Evolutionary conservation across 2,888 invertebrate species (phyloP), one percentile per base, ranked within the genome.

Genomic region (Troglohyphantes excavatus): DNA sequence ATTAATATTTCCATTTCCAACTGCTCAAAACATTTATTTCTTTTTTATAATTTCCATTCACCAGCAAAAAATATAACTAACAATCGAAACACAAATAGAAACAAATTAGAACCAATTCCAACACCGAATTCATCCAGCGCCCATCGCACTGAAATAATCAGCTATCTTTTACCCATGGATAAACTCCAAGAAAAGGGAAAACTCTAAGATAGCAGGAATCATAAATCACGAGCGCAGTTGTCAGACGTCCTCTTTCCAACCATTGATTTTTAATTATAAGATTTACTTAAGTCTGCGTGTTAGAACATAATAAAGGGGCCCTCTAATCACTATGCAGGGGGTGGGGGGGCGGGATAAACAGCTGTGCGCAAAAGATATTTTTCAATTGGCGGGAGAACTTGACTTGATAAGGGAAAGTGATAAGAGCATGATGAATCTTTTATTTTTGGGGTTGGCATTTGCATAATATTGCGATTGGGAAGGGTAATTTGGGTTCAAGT

Each of bases 181-280:
- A 29, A 68, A n/a, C n/a, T 33, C 33, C 19, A 33, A n/a, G 7
- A 67, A n/a, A n/a, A 33, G 17, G 29, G 29, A 72, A 43, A 26
- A 21, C 27, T 63, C 33, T 17, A 11, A 39, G 78, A 29, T n/a
- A 65, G 17, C n/a, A 33, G 61, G 26, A 46, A 46, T 46, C 59
- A 85, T 76, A 85, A 85, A 85, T 85, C 76, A 68, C 27, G 29
- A 21, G 27, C n/a, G n/a, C 39, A 46, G 23, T 27, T 76, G 75
- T 70, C 70, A 78, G 79, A 17, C 33, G 19, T 23, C 19, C 53
- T n/a, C 53, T 1, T 13, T 46, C 17, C 29, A 5, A n/a, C 17
- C 78, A 86, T 86, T 86, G 86, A 86, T 86, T 79, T 79, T 86
- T 86, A 86, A 86, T 86, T 79, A 86, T 72, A 29, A 79, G 86